phyloP scores from a whole-genome alignment of 1,140 invertebrate genomes.

The Pteromalus puparum region DNA sequence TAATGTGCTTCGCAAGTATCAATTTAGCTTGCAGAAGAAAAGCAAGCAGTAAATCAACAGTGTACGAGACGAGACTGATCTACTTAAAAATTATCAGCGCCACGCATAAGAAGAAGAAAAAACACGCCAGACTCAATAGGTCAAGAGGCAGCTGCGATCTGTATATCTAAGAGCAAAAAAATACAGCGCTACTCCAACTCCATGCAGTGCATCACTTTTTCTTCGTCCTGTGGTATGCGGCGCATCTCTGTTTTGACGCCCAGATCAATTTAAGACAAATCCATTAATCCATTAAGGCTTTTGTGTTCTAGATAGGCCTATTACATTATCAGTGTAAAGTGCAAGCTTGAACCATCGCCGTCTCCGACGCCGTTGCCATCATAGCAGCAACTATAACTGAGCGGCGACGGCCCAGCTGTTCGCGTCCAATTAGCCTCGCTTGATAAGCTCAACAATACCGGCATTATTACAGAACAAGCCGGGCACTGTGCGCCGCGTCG shows the following conservation, averaged over 20 bases:
- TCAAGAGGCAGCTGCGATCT: conserved; percentile 8
- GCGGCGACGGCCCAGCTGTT: conserved; percentile 68
- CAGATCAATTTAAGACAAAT: conserved; percentile 70
- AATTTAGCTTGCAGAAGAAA: background rate
- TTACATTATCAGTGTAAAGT: conserved; percentile 73
- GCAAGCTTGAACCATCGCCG: conserved; percentile 62
- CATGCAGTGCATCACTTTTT: background rate
- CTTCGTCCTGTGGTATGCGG: background rate
- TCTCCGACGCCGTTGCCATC: conserved; percentile 28
- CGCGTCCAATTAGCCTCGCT: conserved; percentile 74
- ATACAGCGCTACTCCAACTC: background rate
- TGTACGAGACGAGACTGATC: background rate
- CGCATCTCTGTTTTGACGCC: conserved; percentile 67
- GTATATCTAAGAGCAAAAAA: background rate
- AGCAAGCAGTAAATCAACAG: background rate
- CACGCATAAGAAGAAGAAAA: background rate
- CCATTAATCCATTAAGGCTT: conserved; percentile 72
- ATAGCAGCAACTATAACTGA: conserved; percentile 41
- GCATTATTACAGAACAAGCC: conserved; percentile 73
- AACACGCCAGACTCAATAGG: conserved; percentile 18
- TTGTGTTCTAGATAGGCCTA: conserved; percentile 71
- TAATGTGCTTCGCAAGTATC: background rate
- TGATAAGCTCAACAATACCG: conserved; percentile 75
- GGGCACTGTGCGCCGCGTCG: conserved; percentile 64
- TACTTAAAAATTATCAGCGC: conserved; percentile 1